These are phyloP conservation scores for Cervus canadensis DNA, from an alignment of 2,113 vertebrate species.

Conservation along the genomic window DNA sequence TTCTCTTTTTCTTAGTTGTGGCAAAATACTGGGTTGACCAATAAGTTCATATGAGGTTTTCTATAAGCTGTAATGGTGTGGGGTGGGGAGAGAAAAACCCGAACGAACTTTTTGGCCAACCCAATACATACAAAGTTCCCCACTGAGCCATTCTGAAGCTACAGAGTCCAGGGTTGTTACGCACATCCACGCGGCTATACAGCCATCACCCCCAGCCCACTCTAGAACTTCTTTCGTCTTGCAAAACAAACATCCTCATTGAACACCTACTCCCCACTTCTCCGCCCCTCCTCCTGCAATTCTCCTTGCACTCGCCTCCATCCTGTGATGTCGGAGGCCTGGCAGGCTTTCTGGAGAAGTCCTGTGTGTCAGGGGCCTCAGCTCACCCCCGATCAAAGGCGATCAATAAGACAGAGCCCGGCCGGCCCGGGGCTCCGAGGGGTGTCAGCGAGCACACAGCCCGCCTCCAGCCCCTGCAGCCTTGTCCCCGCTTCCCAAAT, in stretches of 20 bases:
- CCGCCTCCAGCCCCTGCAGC: not conserved
- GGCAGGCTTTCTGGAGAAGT: not conserved
- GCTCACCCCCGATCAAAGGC: not conserved
- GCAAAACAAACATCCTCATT: not conserved
- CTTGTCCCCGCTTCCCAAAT: not conserved
- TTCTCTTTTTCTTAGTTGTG: not conserved
- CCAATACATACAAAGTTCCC: not conserved
- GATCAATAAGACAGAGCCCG: not conserved
- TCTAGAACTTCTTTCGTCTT: not conserved
- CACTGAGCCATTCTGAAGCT: not conserved
- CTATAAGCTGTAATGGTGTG: not conserved
- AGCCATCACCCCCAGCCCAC: fast-evolving
- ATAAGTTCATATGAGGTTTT: not conserved
- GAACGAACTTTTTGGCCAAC: not conserved
- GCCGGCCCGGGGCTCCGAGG: not conserved
- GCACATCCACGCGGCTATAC: fast-evolving
- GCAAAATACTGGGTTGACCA: not conserved
- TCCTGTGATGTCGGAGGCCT: fast-evolving
- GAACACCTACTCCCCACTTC: not conserved
- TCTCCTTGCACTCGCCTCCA: not conserved
- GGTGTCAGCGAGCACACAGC: not conserved
- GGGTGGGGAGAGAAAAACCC: not conserved
- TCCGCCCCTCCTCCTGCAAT: not conserved
- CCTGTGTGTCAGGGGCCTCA: fast-evolving
- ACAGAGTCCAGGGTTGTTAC: not conserved